These are phyloP conservation scores for Neocrepidodera transversa DNA, from an alignment of 2,888 invertebrate species.

Conservation along the genomic window DNA sequence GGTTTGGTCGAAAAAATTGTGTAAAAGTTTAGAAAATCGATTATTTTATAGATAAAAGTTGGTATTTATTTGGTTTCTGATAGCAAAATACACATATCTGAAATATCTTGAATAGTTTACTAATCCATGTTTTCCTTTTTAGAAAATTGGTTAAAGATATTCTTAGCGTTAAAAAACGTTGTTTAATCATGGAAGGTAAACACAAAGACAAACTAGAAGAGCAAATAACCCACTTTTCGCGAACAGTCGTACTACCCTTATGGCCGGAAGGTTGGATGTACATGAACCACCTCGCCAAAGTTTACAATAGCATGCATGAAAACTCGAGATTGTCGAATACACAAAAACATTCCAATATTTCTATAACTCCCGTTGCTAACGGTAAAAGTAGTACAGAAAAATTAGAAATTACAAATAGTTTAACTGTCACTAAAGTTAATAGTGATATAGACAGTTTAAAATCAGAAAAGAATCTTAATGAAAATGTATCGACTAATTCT, in stretches of 20 bases:
- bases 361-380: constrained; percentile 26
- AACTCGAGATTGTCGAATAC: constrained; percentile 10
- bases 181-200: constrained; percentile 55
- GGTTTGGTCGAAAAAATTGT: no score
- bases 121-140: no score
- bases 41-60: no score
- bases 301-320: constrained; percentile 44
- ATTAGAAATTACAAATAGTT: constrained; percentile 17
- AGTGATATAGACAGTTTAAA: constrained; percentile 14
- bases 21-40: no score
- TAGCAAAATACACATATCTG: no score
- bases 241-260: constrained; percentile 60
- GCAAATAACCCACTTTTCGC: constrained; percentile 61
- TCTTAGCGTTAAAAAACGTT: constrained; percentile 53
- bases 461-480: constrained; percentile 8
- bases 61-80: no score
- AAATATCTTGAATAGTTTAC: no score
- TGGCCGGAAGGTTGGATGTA: constrained; percentile 68
- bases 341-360: constrained; percentile 28
- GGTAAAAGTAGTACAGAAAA: constrained; percentile 17
- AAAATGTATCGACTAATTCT: not conserved
- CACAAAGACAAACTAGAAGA: constrained; percentile 61
- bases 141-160: constrained; percentile 56
- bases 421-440: constrained; percentile 28
- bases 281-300: constrained; percentile 53